phyloP scores from a whole-genome alignment of 1,140 invertebrate genomes.

The Heliothis subflexa region DNA sequence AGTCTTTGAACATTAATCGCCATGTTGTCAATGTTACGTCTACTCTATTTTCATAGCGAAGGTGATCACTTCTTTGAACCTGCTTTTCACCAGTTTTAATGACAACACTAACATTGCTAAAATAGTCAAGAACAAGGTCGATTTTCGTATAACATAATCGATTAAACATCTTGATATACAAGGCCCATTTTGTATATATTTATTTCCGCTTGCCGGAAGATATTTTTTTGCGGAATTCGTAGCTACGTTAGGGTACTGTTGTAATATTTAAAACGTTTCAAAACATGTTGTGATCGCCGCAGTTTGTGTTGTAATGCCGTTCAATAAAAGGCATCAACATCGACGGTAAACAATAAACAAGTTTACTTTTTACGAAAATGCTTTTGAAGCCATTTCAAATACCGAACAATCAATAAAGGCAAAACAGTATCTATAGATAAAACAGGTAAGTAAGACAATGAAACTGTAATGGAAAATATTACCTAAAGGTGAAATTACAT shows the following conservation, averaged over 20 bases:
- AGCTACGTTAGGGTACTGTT: background rate
- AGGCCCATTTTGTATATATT: constrained; percentile 23
- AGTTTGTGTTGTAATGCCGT: constrained; percentile 1
- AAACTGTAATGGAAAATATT: background rate
- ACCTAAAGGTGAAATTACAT: background rate
- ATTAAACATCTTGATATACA: constrained; percentile 19
- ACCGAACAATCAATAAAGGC: background rate
- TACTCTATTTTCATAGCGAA: constrained; percentile 61
- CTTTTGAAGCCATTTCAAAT: constrained; percentile 17
- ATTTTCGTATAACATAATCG: constrained; percentile 26
- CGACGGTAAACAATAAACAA: constrained; percentile 26
- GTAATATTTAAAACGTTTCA: constrained; percentile 16
- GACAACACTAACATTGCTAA: background rate
- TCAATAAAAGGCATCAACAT: constrained; percentile 37
- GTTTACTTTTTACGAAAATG: constrained; percentile 7
- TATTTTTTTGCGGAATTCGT: background rate
- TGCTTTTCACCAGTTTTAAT: constrained; percentile 30
- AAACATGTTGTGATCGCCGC: constrained; percentile 27
- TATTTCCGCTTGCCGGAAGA: constrained; percentile 26
- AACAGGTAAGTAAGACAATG: background rate
- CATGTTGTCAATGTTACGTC: constrained; percentile 56
- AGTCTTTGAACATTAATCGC: constrained; percentile 54
- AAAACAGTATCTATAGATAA: background rate
- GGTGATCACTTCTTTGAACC: constrained; percentile 53
- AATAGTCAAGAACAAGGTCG: background rate